Evolutionary conservation across 2,797 vertebrate genomes (phyloP), one percentile per base, ranked within the genome.

Genomic region (Poeciliopsis turneri): DNA sequence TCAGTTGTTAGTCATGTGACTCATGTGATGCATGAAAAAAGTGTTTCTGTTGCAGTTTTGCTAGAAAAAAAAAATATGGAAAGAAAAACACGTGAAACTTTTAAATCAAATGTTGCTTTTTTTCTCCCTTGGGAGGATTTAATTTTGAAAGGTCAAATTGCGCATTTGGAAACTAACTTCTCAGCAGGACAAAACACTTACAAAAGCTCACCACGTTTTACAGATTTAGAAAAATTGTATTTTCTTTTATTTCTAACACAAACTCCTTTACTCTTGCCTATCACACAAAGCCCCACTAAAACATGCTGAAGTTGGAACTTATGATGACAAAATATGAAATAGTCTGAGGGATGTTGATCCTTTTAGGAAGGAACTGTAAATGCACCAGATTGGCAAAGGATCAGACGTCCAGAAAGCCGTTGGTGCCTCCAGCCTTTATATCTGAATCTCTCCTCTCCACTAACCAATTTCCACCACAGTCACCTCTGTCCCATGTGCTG

Each of bases 391-490:
- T 66, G 61, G 61, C 61, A 66, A 66, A 66, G 1, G 10, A 39
- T 39, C 30, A 39, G 7, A 66, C 20, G 16, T 36, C 61, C 33
- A 20, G 16, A 61, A 39, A 66, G 61, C 33, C 0, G 28, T 66
- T 39, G 2, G 59, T 36, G 49, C 12, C 36, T 25, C 76, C 25
- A 4, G 28, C 78, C 81, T 64, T 57, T 75, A 82, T 74, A 76
- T 88, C 80, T 85, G 78, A 86, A 82, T 39, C 74, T 86, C 83
- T 75, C 74, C 71, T 46, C 74, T 80, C 59, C 66, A 78, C 87
- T 72, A 85, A 90, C 89, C 89, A 89, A 91, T 92, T 90, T 92
- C 88, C 87, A 87, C 82, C 90, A 82, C 86, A 84, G 90, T 91
- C 87, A 90, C 88, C 88, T 86, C 86, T 82, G 91, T 91, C 93